A percentile compares a stretch with the other conserved stretches of the same genome.
Evolutionary conservation across 1,140 invertebrate species (phyloP).

Genomic region (Lineus longissimus): DNA sequence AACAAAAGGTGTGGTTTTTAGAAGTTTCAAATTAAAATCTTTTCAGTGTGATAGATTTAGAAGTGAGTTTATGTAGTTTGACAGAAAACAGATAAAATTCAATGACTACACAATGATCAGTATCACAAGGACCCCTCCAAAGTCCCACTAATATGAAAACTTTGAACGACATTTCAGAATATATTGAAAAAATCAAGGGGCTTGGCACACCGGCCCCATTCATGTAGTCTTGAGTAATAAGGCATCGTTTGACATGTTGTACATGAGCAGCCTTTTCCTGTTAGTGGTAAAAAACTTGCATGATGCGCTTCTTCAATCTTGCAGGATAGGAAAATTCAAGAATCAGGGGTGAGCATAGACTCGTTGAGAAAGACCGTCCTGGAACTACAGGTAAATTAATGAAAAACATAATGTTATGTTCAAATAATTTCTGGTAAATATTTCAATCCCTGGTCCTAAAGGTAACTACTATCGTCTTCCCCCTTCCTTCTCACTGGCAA

Average conservation of each 20-base stretch:
- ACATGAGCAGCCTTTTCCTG: too few species aligned
- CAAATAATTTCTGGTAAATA: background rate
- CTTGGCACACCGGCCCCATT: too few species aligned
- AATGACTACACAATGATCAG: background rate
- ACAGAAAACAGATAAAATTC: background rate
- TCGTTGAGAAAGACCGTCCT: slow-evolving; percentile 41
- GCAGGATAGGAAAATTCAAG: slow-evolving; percentile 42
- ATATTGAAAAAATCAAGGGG: too few species aligned
- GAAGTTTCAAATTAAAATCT: background rate
- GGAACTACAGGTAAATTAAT: slow-evolving; percentile 38
- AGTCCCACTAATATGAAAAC: too few species aligned
- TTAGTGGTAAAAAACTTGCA: too few species aligned
- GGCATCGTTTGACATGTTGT: too few species aligned
- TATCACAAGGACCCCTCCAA: background rate
- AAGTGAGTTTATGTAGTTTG: background rate
- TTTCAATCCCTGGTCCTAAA: background rate
- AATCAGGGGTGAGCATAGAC: slow-evolving; percentile 35
- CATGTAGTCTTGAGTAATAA: too few species aligned
- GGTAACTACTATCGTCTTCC: slow-evolving; percentile 9
- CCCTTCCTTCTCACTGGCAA: too few species aligned
- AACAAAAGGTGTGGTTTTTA: slow-evolving; percentile 37
- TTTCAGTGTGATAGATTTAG: background rate
- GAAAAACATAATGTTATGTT: background rate
- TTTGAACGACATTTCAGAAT: too few species aligned
- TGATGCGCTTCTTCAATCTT: too few species aligned